Base-by-base conservation (phyloP, 2,888 invertebrate genomes). In the Calliphora vomitoria region DNA sequence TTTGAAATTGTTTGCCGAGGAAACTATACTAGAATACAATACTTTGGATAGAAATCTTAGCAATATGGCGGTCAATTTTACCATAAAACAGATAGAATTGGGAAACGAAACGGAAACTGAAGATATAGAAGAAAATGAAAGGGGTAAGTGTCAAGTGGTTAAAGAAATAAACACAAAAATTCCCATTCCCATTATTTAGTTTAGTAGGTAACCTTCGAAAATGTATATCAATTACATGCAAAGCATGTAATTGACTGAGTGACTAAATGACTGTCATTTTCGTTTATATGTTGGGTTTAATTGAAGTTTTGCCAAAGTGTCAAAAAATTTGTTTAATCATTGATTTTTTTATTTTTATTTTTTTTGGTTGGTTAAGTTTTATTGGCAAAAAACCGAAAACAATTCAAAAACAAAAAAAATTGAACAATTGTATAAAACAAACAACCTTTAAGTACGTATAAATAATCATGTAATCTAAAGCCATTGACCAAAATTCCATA, bases 1-100 rank as follows among this genome's bases (percentile, higher is more conserved):
- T 44, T 86, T 93, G 15, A 92, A 93, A 80, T 66, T 93, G 62
- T 93, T 92, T 80, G 92, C 91, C 64, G 92, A 93, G 68, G 90
- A 90, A 72, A 76, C 89, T 1, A 78, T 91, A 25, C 82, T 90
- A 53, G 90, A 90, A 66, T 90, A 89, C 76, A 89, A 82, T 60
- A 53, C 80, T 2, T 71, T 88, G 15, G 89, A 89, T 15, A 76
- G 82, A 44, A 89, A 89, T 75, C 44, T 88, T 8, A 85, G 78
- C 53, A 74, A 80, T 53, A 75, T 66, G 13, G 31, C 82, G 8
- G 84, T 85, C 8, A 90, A 92, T 74, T 90, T 89, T 18, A 90
- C 92, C 18, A 35, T 92, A 8, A 85, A 78, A 18, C 89, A 85
- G 15, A 18, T 88, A n/a, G 88, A 86, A 44, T 86, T 82, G 15